Evolutionary conservation across 2,888 invertebrate genomes (phyloP).

Genomic region (Cheilosia variabilis): DNA sequence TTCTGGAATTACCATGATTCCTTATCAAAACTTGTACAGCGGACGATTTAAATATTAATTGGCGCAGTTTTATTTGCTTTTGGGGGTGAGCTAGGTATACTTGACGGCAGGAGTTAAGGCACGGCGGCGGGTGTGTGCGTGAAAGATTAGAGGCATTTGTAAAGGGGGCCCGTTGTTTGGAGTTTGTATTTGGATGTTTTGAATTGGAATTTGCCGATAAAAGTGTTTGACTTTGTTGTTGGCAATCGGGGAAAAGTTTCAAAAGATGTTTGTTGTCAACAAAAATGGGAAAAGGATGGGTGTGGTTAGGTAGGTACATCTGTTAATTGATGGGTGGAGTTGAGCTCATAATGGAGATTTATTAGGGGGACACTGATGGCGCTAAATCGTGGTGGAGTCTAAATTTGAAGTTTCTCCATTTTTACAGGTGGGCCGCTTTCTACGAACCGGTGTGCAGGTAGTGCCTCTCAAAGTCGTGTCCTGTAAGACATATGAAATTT

Average conservation of each 20-base stretch:
- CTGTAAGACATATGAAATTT: too few species aligned
- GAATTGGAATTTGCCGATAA: slow-evolving; percentile 44
- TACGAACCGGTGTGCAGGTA: too few species aligned
- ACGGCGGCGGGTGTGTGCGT: slow-evolving; percentile 7
- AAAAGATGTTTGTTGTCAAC: background rate
- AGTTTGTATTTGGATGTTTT: slow-evolving; percentile 48
- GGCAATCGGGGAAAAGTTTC: background rate
- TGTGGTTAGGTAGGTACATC: too few species aligned
- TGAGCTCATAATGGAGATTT: too few species aligned
- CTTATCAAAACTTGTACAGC: slow-evolving; percentile 37
- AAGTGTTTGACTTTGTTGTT: slow-evolving; percentile 15
- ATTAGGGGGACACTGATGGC: too few species aligned
- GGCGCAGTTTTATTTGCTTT: slow-evolving; percentile 34
- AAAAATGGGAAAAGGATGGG: too few species aligned
- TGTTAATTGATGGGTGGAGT: too few species aligned
- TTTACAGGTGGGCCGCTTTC: too few species aligned
- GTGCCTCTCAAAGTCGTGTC: too few species aligned
- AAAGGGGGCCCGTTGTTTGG: slow-evolving; percentile 24
- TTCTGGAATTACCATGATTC: slow-evolving; percentile 47
- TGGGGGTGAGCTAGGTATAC: slow-evolving; percentile 8
- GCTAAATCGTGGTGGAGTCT: too few species aligned
- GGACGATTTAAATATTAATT: slow-evolving; percentile 68
- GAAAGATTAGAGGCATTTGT: slow-evolving; percentile 57
- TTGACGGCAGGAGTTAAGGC: background rate
- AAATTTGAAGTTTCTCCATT: too few species aligned